These are phyloP conservation scores for Cepaea hortensis DNA, from an alignment of 2,888 invertebrate species.

Conservation along the genomic window DNA sequence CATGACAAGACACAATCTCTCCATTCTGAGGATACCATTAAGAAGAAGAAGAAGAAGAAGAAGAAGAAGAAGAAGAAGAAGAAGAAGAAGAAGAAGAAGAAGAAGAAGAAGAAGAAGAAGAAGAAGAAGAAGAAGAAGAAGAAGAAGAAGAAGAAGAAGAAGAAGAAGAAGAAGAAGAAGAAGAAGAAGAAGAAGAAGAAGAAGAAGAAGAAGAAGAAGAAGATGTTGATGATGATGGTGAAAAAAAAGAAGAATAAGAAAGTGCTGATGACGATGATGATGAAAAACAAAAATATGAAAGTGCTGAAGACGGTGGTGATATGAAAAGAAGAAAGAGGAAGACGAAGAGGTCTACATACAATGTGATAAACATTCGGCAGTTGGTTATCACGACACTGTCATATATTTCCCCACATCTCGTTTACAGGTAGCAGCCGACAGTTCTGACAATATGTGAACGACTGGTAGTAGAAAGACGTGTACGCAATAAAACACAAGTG, in stretches of 20 bases:
- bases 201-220: neutral
- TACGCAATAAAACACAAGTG: neutral
- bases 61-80: too few relatives aligned
- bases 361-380: too few relatives aligned
- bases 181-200: neutral
- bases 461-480: neutral
- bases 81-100: neutral
- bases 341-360: neutral
- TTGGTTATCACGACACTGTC: too few relatives aligned
- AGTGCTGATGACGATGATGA: neutral
- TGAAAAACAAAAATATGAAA: too few relatives aligned
- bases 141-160: neutral
- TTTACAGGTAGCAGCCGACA: too few relatives aligned
- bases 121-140: neutral
- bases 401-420: too few relatives aligned
- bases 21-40: too few relatives aligned
- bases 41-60: neutral
- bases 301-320: too few relatives aligned
- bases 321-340: neutral
- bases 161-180: neutral
- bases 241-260: neutral
- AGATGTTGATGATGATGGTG: neutral
- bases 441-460: too few relatives aligned
- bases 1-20: neutral
- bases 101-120: slow-evolving; percentile 2